Percentiles rank a stretch among this genome's conserved stretches.
Evolutionary conservation across 2,113 vertebrate species (phyloP).

Genomic region (Sylvilagus bachmani): DNA sequence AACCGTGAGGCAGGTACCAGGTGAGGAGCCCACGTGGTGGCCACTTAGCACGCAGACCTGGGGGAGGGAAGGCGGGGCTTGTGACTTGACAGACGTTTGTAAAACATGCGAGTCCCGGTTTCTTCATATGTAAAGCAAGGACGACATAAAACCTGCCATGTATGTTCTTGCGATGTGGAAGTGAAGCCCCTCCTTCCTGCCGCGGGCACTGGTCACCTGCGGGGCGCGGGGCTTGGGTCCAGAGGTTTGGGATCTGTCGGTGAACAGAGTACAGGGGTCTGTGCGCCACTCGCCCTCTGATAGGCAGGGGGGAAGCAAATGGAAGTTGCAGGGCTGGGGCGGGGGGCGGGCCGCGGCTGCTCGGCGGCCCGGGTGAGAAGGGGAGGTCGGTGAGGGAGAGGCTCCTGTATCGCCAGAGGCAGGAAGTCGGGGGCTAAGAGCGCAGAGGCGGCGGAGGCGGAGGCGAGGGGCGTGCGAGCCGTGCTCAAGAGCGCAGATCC

Average conservation of each 20-base stretch:
- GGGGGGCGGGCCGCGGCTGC: too few species aligned
- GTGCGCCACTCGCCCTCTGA: background rate
- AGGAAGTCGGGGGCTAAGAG: background rate
- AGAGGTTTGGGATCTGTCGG: background rate
- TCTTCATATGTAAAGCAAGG: constrained; percentile 1
- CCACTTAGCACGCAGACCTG: background rate
- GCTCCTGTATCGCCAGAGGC: background rate
- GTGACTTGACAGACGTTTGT: background rate
- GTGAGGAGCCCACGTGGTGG: background rate
- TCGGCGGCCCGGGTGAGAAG: too few species aligned
- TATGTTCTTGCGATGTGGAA: background rate
- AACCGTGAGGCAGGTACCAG: background rate
- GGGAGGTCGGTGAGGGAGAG: background rate
- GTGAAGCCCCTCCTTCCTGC: background rate
- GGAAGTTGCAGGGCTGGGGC: background rate
- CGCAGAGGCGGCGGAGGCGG: too few species aligned
- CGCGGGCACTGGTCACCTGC: background rate
- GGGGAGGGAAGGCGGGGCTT: background rate
- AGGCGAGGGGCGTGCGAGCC: background rate
- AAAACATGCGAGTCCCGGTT: background rate
- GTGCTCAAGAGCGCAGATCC: background rate
- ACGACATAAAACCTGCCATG: background rate
- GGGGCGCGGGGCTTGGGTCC: background rate
- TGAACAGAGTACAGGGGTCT: background rate
- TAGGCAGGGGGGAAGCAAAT: background rate